Evolutionary conservation across 2,888 invertebrate genomes (phyloP).

Genomic region (Dynastes tityus): DNA sequence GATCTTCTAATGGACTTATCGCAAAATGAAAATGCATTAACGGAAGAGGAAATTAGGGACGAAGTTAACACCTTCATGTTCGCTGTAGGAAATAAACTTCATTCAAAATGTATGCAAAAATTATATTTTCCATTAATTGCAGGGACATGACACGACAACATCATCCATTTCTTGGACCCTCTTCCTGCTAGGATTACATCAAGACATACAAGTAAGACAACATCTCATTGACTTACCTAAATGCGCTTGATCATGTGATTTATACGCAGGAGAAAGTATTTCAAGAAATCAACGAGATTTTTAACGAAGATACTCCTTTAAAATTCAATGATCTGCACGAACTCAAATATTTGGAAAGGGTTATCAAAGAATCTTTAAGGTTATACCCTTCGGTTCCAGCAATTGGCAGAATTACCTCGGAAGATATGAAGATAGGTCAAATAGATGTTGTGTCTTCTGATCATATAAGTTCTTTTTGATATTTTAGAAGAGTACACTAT

Average conservation of each 20-base stretch:
- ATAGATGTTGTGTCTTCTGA: not conserved
- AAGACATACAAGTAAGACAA: conserved; percentile 49
- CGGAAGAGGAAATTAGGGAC: conserved; percentile 61
- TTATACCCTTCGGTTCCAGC: conserved; percentile 28
- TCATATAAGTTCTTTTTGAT: not conserved
- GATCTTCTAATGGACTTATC: conserved; percentile 30
- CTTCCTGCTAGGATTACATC: conserved; percentile 53
- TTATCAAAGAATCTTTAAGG: conserved; percentile 41
- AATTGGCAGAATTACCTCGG: conserved; percentile 12
- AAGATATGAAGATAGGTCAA: conserved; percentile 35
- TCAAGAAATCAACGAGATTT: conserved; percentile 13
- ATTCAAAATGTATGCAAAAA: too few species aligned
- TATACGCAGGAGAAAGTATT: conserved; percentile 16
- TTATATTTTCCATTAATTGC: not conserved
- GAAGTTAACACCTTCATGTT: conserved; percentile 55
- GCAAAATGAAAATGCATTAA: conserved; percentile 55
- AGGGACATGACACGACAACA: conserved; percentile 55
- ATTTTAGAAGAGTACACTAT: not conserved
- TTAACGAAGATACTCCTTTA: not conserved
- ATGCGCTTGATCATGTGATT: too few species aligned
- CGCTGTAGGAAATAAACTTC: not conserved
- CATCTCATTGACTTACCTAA: not conserved
- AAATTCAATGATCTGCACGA: conserved; percentile 20
- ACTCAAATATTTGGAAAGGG: conserved; percentile 38
- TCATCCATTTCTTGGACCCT: conserved; percentile 51